Evolutionary conservation across 1,140 invertebrate genomes (phyloP), one percentile per base, ranked within the genome.

Genomic region (Acromyrmex charruanus): DNA sequence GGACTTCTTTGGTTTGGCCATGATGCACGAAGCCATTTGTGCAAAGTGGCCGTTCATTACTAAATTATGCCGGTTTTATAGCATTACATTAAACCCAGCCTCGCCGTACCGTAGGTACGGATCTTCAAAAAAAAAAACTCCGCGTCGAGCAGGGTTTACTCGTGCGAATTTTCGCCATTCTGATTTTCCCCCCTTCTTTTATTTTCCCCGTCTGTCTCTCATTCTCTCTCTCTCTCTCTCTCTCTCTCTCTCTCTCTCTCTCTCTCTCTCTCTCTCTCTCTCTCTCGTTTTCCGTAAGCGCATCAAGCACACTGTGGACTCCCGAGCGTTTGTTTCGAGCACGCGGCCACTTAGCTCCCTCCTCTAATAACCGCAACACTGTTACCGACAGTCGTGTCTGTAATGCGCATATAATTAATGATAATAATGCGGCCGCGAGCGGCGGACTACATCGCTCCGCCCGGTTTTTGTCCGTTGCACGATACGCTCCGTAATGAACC

Each of bases 1-100:
- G 93, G 91, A 91, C 94, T 93, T 93, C 93, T 94, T 94, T 93
- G 92, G 90, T 93, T 94, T 91, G 92, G 84, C 91, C 93, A 93
- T 92, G 88, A 91, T 95, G 94, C 93, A 94, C 94, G 92, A 92
- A 93, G 93, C 94, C 92, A 95, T 95, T 95, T 95, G 93, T 93
- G 92, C 94, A 95, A 95, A 95, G 94, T 95, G 95, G 94, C 91
- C 93, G 92, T 94, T 94, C 94, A 95, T 95, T 94, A 95, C 94
- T 94, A 94, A 94, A 95, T 95, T 95, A 95, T 94, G 92, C 93
- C 85, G 91, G 92, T 95, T 94, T 94, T 94, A 94, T 95, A 94
- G 93, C 92, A 94, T 92, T 93, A 92, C 90, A 91, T 94, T 92
- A 90, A 94, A 94, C 87, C 87, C 87, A 77, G 86, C 92, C 92